Evolutionary conservation across 1,140 invertebrate species (phyloP).

Genomic region (Diachasma alloeum): DNA sequence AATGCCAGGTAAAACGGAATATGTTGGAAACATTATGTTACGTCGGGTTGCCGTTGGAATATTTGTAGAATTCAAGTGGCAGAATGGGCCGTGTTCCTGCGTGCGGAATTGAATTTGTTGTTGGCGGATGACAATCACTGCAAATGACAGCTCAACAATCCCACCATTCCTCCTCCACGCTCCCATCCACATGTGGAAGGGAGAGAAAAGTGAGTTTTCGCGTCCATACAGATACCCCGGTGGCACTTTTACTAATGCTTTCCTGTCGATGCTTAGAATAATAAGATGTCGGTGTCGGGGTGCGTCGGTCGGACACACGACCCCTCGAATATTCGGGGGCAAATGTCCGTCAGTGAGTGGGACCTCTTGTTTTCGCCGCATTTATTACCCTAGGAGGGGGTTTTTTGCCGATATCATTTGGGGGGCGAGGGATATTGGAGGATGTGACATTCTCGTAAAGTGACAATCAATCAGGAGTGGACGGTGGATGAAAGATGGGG

Average conservation of each 20-base stretch:
- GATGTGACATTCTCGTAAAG: not conserved
- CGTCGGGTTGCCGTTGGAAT: not conserved
- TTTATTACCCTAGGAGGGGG: not conserved
- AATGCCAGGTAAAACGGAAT: not conserved
- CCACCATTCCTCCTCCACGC: constrained; percentile 1
- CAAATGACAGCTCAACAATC: constrained; percentile 32
- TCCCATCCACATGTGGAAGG: not conserved
- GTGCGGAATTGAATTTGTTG: constrained; percentile 36
- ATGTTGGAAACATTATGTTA: not conserved
- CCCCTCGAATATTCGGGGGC: not conserved
- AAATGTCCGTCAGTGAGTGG: not conserved
- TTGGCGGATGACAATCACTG: constrained; percentile 43
- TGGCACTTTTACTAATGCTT: constrained; percentile 6
- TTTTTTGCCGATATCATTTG: not conserved
- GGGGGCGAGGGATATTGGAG: not conserved
- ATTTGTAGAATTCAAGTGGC: constrained; percentile 21
- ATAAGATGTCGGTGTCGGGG: not conserved
- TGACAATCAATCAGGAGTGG: not conserved
- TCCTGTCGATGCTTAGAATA: not conserved
- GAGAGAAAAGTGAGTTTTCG: not conserved
- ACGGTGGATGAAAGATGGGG: not conserved
- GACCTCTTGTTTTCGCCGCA: not conserved
- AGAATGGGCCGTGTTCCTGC: not conserved
- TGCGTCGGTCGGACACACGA: constrained; percentile 1
- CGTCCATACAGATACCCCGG: not conserved